Evolutionary conservation across 2,888 invertebrate species (phyloP), one percentile per base, ranked within the genome.

Genomic region (Tetropium fuscum): DNA sequence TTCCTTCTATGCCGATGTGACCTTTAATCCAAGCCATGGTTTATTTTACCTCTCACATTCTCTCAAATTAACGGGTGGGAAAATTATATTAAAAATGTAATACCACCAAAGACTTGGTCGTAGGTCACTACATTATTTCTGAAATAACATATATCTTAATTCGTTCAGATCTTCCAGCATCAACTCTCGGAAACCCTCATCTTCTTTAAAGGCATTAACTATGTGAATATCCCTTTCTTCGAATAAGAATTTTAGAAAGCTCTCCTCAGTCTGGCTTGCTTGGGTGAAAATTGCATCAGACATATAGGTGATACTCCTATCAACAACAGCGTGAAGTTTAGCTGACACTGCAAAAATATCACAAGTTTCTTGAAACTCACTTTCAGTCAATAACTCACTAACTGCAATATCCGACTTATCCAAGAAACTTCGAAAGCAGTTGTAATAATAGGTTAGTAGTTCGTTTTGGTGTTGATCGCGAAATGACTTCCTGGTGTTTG

Each of bases 121-220:
- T n/a, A n/a, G n/a, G n/a, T n/a, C n/a, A n/a, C n/a, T n/a, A n/a
- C 13, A 18, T 44, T 6, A 32, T 34, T 44, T 8, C 13, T 13
- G 8, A 49, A 68, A 67, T 8, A 73, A 40, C 49, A 77, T 60
- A 16, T 73, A 70, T 27, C 64, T 64, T n/a, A 78, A 60, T 54
- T 76, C 77, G 18, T 60, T 25, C 36, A 78, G 47, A 66, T 78
- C 77, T 48, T 78, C 77, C 8, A 63, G 53, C 34, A 78, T 57
- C 18, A 77, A 44, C 38, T 78, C 75, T 34, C 63, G 71, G 57
- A 69, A 78, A 3, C 49, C 20, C 2, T 59, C 61, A 44, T 69
- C 56, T 3, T 49, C 63, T 2, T 64, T 49, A 36, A 66, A 78
- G 7, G 62, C 58, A 2, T 68, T 56, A 2, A 68, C 36, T 22